Evolutionary conservation across 2,888 invertebrate genomes (phyloP).

Genomic region (Luperina nickerlii): DNA sequence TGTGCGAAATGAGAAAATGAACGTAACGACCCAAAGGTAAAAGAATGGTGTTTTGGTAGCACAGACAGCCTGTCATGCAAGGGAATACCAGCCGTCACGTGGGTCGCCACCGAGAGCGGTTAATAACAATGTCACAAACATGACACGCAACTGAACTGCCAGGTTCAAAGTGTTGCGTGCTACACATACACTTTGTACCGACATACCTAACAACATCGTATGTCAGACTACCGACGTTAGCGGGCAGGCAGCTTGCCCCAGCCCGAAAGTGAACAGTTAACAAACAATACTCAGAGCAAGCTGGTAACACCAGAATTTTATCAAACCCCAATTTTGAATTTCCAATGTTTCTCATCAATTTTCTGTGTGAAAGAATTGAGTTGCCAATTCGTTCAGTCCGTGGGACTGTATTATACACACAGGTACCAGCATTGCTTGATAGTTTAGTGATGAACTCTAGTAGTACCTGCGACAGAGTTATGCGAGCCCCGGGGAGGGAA

Average conservation of each 20-base stretch:
- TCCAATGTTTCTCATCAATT: neutral
- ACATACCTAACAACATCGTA: constrained; percentile 18
- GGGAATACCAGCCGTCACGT: constrained; percentile 27
- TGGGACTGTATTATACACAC: constrained; percentile 3
- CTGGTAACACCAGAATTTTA: constrained; percentile 49
- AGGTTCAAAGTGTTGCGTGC: neutral
- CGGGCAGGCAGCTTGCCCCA: neutral
- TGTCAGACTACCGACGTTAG: constrained; percentile 25
- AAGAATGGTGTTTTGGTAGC: constrained; percentile 26
- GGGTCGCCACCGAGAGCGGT: neutral
- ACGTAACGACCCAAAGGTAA: constrained; percentile 11
- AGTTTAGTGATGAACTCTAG: constrained; percentile 45
- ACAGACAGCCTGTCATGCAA: constrained; percentile 46
- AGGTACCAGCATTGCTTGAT: constrained; percentile 70
- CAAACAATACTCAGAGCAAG: constrained; percentile 47
- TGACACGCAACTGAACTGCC: neutral
- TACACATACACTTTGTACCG: neutral
- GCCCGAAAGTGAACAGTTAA: constrained; percentile 25
- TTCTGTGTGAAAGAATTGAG: constrained; percentile 4
- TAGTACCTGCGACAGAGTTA: constrained; percentile 70
- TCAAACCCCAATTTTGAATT: constrained; percentile 26
- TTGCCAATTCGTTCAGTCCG: constrained; percentile 28
- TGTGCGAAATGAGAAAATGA: constrained; percentile 35
- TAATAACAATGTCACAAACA: constrained; percentile 5
- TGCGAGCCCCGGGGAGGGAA: constrained; percentile 69